phyloP scores from a whole-genome alignment of 2,797 vertebrate species.

The Picus viridis region DNA sequence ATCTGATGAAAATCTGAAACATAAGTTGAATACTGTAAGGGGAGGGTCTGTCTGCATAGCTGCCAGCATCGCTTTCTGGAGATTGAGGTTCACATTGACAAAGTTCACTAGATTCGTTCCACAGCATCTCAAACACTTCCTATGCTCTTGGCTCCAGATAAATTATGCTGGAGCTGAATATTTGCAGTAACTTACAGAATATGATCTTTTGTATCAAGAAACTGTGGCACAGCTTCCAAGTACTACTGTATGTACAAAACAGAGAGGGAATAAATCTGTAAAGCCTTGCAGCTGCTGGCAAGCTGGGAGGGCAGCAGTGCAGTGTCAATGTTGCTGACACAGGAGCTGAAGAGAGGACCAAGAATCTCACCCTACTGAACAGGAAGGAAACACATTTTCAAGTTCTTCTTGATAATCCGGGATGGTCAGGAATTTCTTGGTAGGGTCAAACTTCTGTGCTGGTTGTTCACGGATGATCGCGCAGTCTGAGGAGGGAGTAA shows the following conservation, averaged over 20 bases:
- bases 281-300: conserved; percentile 7
- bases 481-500: neutral
- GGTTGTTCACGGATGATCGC: conserved; percentile 8
- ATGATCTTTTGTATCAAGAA: conserved; percentile 41
- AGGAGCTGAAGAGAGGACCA: neutral
- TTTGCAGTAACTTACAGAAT: conserved; percentile 16
- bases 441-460: neutral
- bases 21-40: neutral
- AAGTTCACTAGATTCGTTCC: neutral
- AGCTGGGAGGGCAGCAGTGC: neutral
- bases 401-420: neutral
- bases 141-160: neutral
- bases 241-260: neutral
- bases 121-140: neutral
- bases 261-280: neutral
- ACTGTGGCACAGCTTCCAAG: neutral
- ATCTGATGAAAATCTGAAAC: neutral
- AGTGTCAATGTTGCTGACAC: conserved; percentile 1
- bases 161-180: neutral
- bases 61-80: neutral
- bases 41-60: neutral
- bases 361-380: neutral
- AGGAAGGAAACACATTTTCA: conserved; percentile 53
- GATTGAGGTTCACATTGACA: neutral
- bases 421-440: conserved; percentile 9